Percentiles rank a stretch among this genome's conserved stretches.
These are phyloP conservation scores for Malthinus seriepunctatus DNA, from an alignment of 2,888 invertebrate species.

Conservation along the genomic window DNA sequence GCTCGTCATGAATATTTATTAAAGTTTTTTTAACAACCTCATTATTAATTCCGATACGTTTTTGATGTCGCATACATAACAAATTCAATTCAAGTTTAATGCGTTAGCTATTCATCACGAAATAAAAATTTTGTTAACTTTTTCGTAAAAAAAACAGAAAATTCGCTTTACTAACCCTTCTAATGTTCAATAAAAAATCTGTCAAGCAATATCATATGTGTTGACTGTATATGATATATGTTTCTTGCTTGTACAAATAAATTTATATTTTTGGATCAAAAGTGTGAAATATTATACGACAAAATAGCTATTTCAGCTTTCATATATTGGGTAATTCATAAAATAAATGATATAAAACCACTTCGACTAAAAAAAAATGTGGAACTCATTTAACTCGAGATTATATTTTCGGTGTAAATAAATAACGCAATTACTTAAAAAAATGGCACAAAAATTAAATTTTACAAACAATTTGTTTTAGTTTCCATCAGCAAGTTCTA, in stretches of 20 bases:
- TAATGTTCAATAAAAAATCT: conserved; percentile 36
- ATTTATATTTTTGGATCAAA: conserved; percentile 29
- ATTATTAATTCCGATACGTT: conserved; percentile 22
- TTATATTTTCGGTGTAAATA: too few species aligned
- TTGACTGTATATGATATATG: conserved; percentile 30
- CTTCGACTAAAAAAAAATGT: not conserved
- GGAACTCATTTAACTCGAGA: not conserved
- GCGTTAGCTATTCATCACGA: conserved; percentile 18
- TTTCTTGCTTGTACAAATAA: conserved; percentile 27
- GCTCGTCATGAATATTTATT: conserved; percentile 18
- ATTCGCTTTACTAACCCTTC: conserved; percentile 29
- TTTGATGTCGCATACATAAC: conserved; percentile 21
- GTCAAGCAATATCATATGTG: conserved; percentile 31
- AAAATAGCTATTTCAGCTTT: conserved; percentile 22
- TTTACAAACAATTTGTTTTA: too few species aligned
- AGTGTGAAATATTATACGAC: conserved; percentile 28
- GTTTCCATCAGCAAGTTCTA: too few species aligned
- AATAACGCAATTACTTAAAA: not conserved
- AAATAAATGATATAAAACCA: conserved; percentile 15
- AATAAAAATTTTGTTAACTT: conserved; percentile 20
- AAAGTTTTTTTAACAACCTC: conserved; percentile 14
- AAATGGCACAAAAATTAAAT: not conserved
- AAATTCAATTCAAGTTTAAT: conserved; percentile 21
- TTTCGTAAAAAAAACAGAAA: conserved; percentile 16
- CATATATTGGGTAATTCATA: conserved; percentile 14